These are phyloP conservation scores for Aythya baeri DNA, from an alignment of 2,113 vertebrate genomes.

Conservation along the genomic window DNA sequence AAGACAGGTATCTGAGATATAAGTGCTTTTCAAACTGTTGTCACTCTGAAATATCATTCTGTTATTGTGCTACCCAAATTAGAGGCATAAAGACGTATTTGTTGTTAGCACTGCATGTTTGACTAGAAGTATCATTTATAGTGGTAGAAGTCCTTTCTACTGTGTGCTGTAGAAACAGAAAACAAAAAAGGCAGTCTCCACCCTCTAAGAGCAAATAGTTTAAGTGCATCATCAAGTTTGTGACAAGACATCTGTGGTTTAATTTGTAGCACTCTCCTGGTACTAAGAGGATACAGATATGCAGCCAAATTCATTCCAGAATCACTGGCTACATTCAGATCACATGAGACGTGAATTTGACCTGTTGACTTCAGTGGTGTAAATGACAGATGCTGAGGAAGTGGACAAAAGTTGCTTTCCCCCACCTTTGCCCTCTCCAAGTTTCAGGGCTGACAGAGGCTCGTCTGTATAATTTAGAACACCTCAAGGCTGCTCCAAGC, in stretches of 20 bases:
- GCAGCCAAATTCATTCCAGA: neutral
- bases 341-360: neutral
- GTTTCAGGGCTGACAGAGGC: neutral
- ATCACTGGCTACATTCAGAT: neutral
- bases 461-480: neutral
- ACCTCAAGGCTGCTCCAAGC: neutral
- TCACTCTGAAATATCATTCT: neutral
- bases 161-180: neutral
- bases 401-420: neutral
- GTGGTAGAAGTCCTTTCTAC: neutral
- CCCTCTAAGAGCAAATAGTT: neutral
- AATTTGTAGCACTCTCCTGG: neutral
- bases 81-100: neutral
- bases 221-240: neutral
- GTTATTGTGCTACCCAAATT: neutral
- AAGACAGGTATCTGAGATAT: neutral
- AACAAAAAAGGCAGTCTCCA: neutral
- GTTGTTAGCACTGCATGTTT: neutral
- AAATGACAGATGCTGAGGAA: neutral
- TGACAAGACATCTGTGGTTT: neutral
- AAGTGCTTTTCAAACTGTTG: neutral
- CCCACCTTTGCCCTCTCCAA: neutral
- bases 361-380: fast-evolving
- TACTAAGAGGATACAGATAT: neutral
- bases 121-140: neutral